Evolutionary conservation across 2,113 vertebrate genomes (phyloP).

Genomic region (Lepisosteus oculatus): DNA sequence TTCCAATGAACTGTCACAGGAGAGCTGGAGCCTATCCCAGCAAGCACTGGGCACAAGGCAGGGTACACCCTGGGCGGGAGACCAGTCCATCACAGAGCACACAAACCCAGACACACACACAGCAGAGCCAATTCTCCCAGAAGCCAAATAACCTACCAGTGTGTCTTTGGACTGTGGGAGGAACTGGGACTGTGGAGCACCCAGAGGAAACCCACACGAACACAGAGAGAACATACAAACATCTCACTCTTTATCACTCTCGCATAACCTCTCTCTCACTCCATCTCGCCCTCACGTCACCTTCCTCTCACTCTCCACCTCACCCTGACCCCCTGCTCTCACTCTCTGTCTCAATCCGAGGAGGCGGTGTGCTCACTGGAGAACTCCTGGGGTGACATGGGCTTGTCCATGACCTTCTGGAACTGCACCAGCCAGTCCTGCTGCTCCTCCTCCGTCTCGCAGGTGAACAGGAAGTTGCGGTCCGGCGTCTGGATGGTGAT

Average conservation of each 20-base stretch:
- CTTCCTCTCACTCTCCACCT: not conserved
- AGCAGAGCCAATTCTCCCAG: too few relatives aligned
- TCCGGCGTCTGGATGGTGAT: constrained; percentile 82
- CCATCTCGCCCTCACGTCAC: not conserved
- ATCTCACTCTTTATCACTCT: not conserved
- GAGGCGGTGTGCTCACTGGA: constrained; percentile 60
- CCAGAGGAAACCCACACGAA: too few relatives aligned
- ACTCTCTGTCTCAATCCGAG: not conserved
- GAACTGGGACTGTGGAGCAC: too few relatives aligned
- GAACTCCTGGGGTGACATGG: constrained; percentile 86
- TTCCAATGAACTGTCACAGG: too few relatives aligned
- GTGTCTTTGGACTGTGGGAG: too few relatives aligned
- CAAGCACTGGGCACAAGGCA: too few relatives aligned
- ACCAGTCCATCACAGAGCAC: too few relatives aligned
- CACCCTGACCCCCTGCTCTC: not conserved
- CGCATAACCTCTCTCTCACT: not conserved
- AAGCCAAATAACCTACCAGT: too few relatives aligned
- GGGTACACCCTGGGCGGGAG: too few relatives aligned
- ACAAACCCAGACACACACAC: too few relatives aligned
- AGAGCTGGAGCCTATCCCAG: too few relatives aligned
- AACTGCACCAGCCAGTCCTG: constrained; percentile 79
- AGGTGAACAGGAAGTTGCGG: constrained; percentile 82
- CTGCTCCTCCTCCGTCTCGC: constrained; percentile 76
- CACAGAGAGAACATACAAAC: too few relatives aligned
- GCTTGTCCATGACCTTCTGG: constrained; percentile 57